Evolutionary conservation across 2,888 invertebrate species (phyloP).

Genomic region (Platycheirus rosarum): DNA sequence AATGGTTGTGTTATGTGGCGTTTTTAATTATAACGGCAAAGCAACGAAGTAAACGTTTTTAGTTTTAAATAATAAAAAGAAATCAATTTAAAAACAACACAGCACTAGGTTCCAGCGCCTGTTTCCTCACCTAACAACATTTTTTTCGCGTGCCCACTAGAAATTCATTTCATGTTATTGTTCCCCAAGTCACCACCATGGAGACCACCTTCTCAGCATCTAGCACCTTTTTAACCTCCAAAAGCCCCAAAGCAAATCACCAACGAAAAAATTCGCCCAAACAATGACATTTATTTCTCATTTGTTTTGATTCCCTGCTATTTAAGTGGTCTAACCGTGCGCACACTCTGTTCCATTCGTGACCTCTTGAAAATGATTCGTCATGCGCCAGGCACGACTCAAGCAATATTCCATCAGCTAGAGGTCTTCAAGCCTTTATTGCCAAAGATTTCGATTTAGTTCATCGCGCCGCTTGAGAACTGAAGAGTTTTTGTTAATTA

Average conservation of each 20-base stretch:
- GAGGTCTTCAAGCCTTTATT: constrained; percentile 27
- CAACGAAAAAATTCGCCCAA: constrained; percentile 36
- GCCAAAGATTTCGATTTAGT: constrained; percentile 55
- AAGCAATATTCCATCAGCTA: constrained; percentile 5
- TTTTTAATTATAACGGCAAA: too few relatives aligned
- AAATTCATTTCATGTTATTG: too few relatives aligned
- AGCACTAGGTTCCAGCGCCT: too few relatives aligned
- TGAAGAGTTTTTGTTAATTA: constrained; percentile 64
- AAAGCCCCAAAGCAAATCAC: constrained; percentile 22
- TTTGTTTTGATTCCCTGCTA: constrained; percentile 63
- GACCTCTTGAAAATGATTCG: constrained; percentile 56
- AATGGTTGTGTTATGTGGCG: too few relatives aligned
- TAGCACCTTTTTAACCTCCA: not conserved
- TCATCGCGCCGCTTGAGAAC: constrained; percentile 1
- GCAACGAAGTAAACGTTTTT: too few relatives aligned
- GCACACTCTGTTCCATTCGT: constrained; percentile 42
- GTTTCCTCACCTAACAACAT: too few relatives aligned
- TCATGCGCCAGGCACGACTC: constrained; percentile 58
- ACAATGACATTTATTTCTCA: constrained; percentile 62
- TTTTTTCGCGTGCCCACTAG: too few relatives aligned
- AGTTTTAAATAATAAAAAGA: too few relatives aligned
- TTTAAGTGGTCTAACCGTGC: constrained; percentile 14
- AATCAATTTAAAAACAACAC: too few relatives aligned
- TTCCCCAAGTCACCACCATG: too few relatives aligned
- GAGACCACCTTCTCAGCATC: not conserved